A percentile compares a stretch with the other conserved stretches of the same genome.
Evolutionary conservation across 2,888 invertebrate species (phyloP).

Genomic region (Himalopsyche anomala): DNA sequence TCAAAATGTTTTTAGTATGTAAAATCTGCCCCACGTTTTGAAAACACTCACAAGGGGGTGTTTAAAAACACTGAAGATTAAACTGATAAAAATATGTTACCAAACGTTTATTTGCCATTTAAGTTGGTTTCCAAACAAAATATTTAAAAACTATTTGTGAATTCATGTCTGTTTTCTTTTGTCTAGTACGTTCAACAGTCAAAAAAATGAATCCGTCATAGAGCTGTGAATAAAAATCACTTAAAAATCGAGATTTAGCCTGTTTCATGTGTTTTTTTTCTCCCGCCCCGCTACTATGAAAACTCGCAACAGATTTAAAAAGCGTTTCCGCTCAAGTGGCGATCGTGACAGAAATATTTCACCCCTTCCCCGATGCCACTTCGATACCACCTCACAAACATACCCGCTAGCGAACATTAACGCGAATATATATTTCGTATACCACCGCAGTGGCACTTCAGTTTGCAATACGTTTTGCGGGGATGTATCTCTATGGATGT

Average conservation of each 20-base stretch:
- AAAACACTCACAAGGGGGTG: too few species aligned
- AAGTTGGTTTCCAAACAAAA: too few species aligned
- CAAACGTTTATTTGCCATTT: too few species aligned
- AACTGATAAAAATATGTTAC: too few species aligned
- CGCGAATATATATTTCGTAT: conserved; percentile 34
- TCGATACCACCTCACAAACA: too few species aligned
- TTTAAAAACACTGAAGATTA: too few species aligned
- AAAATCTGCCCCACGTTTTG: too few species aligned
- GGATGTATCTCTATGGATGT: not conserved
- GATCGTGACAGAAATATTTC: conserved; percentile 34
- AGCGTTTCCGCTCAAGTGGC: conserved; percentile 9
- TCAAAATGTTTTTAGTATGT: too few species aligned
- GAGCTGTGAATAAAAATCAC: conserved; percentile 1
- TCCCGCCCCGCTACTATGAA: not conserved
- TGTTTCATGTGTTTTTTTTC: not conserved
- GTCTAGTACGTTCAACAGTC: not conserved
- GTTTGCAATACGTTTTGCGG: conserved; percentile 26
- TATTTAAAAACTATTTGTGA: too few species aligned
- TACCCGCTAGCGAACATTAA: conserved; percentile 5
- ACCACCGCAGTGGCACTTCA: not conserved
- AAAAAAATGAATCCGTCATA: not conserved
- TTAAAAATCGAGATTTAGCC: conserved; percentile 11
- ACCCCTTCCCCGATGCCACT: not conserved
- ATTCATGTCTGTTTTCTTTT: too few species aligned
- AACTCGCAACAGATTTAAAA: conserved; percentile 34